These are phyloP conservation scores for Hippocampus mohnikei DNA, from an alignment of 2,113 vertebrate genomes.

Conservation along the genomic window DNA sequence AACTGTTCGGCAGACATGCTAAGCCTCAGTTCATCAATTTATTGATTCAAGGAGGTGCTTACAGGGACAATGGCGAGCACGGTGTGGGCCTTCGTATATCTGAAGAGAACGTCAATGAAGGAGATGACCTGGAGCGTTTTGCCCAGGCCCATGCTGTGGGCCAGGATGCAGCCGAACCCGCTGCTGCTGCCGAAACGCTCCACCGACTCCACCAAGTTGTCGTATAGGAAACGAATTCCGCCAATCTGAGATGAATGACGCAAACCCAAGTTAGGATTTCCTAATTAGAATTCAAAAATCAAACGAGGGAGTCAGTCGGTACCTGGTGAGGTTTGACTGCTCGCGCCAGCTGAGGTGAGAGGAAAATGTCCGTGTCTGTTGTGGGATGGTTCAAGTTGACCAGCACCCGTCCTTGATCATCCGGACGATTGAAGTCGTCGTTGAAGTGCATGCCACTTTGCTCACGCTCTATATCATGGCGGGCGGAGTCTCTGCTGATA, in stretches of 20 bases:
- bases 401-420: conserved; percentile 83
- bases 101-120: conserved; percentile 91
- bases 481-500: conserved; percentile 75
- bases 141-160: conserved; percentile 96
- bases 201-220: conserved; percentile 93
- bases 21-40: no score
- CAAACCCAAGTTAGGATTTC: background rate
- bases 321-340: conserved; percentile 96
- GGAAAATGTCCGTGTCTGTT: conserved; percentile 83
- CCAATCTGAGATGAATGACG: conserved; percentile 77
- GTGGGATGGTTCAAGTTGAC: conserved; percentile 89
- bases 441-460: conserved; percentile 80
- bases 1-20: no score
- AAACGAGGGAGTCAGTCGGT: conserved; percentile 5
- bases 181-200: conserved; percentile 85
- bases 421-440: conserved; percentile 83
- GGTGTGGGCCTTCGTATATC: conserved; percentile 89
- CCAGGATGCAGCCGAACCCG: conserved; percentile 95
- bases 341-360: conserved; percentile 83
- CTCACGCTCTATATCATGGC: conserved; percentile 79
- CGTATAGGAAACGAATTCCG: conserved; percentile 93
- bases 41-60: conserved; percentile 58
- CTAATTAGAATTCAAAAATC: background rate
- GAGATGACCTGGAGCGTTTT: conserved; percentile 97
- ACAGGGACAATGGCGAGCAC: conserved; percentile 97